Percentiles rank a stretch among this genome's conserved stretches.
phyloP scores from a whole-genome alignment of 2,888 invertebrate species.

The Priocnemis perturbator region DNA sequence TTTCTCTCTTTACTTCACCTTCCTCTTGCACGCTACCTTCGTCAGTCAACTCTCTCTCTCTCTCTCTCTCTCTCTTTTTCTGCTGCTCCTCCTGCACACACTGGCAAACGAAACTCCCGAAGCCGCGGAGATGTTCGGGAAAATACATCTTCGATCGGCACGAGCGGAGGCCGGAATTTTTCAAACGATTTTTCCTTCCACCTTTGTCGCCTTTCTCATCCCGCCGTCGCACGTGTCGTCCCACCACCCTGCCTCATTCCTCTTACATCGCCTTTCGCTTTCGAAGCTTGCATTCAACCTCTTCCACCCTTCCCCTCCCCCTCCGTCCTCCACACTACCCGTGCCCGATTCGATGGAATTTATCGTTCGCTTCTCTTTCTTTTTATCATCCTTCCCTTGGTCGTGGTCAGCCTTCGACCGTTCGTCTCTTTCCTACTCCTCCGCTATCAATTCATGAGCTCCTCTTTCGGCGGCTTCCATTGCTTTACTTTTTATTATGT shows the following conservation, averaged over 20 bases:
- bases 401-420: not conserved
- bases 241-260: too few relatives aligned
- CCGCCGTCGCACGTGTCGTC: not conserved
- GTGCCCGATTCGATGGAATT: conserved; percentile 13
- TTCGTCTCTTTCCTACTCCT: not conserved
- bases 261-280: conserved; percentile 10
- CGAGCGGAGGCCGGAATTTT: conserved; percentile 11
- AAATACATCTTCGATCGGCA: not conserved
- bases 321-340: too few relatives aligned
- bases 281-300: conserved; percentile 6
- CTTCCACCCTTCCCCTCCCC: conserved; percentile 3
- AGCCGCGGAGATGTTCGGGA: not conserved
- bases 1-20: conserved; percentile 2
- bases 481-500: not conserved
- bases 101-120: not conserved
- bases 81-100: not conserved
- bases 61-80: not conserved
- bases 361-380: not conserved
- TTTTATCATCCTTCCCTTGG: not conserved
- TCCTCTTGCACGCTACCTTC: conserved; percentile 7
- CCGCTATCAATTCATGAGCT: not conserved
- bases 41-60: not conserved
- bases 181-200: conserved; percentile 14
- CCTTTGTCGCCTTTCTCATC: conserved; percentile 1
- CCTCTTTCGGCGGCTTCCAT: not conserved